Percentiles rank a stretch among this genome's conserved stretches.
phyloP scores from a whole-genome alignment of 1,140 invertebrate species.

The Theocolax elegans region DNA sequence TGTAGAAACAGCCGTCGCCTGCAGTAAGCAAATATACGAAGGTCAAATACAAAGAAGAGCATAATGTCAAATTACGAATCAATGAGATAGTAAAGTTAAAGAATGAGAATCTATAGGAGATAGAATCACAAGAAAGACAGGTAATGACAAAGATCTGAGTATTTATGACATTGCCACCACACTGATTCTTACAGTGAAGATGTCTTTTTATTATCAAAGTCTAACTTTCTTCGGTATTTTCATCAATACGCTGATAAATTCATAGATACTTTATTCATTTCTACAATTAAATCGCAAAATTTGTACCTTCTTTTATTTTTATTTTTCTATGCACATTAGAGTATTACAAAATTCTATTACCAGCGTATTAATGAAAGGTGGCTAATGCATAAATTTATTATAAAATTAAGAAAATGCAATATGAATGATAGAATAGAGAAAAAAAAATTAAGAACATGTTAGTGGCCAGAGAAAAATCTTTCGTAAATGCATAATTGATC shows the following conservation, averaged over 20 bases:
- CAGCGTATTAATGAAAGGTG: conserved; percentile 2
- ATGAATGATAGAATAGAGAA: conserved; percentile 2
- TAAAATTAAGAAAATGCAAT: not conserved
- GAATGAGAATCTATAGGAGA: not conserved
- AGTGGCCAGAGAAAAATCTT: conserved; percentile 31
- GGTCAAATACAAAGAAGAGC: conserved; percentile 58
- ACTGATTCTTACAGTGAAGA: not conserved
- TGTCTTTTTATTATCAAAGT: not conserved
- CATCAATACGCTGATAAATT: conserved; percentile 11
- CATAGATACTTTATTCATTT: too few species aligned
- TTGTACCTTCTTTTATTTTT: not conserved
- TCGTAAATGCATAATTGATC: conserved; percentile 39
- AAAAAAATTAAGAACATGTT: conserved; percentile 7
- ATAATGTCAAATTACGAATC: conserved; percentile 9
- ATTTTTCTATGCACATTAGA: too few species aligned
- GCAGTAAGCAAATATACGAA: conserved; percentile 71
- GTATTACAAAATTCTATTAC: not conserved
- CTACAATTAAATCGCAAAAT: not conserved
- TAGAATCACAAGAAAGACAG: conserved; percentile 9
- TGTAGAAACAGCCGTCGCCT: conserved; percentile 96
- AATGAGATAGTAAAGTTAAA: conserved; percentile 20
- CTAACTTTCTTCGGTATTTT: not conserved
- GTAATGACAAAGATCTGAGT: conserved; percentile 9
- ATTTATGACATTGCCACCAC: not conserved
- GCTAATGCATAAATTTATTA: not conserved